These are phyloP conservation scores for Drosophila algonquin DNA, from an alignment of 2,888 invertebrate genomes.

Conservation along the genomic window DNA sequence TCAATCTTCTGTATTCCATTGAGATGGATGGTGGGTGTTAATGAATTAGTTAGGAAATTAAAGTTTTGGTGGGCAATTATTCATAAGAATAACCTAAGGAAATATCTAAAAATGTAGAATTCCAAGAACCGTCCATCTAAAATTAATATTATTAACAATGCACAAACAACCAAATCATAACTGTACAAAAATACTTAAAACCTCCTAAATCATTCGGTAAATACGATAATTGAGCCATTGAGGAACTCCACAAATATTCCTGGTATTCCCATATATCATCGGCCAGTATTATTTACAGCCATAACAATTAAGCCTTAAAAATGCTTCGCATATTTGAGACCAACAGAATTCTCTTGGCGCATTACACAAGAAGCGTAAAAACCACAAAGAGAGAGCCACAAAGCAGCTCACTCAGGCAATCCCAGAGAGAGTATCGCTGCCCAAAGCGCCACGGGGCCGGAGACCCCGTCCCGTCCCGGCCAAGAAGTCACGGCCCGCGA, in stretches of 20 bases:
- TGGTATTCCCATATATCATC: constrained; percentile 10
- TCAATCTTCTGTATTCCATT: neutral
- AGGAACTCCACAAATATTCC: neutral
- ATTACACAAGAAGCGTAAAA: constrained; percentile 29
- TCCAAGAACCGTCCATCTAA: neutral
- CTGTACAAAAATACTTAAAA: constrained; percentile 7
- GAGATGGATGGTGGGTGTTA: constrained; percentile 14
- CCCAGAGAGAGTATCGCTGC: constrained; percentile 38
- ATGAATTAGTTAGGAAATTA: constrained; percentile 5
- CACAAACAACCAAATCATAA: neutral
- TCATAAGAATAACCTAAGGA: neutral
- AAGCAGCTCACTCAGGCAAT: constrained; percentile 33
- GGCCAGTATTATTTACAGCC: constrained; percentile 51
- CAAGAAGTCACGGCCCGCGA: constrained; percentile 30
- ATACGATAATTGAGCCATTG: constrained; percentile 12
- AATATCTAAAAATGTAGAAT: neutral
- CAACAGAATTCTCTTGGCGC: constrained; percentile 33
- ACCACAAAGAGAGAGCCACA: constrained; percentile 20
- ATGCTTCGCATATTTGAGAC: constrained; percentile 40
- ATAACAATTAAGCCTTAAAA: constrained; percentile 57
- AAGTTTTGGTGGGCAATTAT: neutral
- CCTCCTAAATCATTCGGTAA: constrained; percentile 22
- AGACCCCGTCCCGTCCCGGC: neutral
- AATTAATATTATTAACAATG: neutral
- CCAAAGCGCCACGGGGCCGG: neutral